Evolutionary conservation across 2,797 vertebrate species (phyloP), one percentile per base, ranked within the genome.

Genomic region (Pseudomugil gertrudae): DNA sequence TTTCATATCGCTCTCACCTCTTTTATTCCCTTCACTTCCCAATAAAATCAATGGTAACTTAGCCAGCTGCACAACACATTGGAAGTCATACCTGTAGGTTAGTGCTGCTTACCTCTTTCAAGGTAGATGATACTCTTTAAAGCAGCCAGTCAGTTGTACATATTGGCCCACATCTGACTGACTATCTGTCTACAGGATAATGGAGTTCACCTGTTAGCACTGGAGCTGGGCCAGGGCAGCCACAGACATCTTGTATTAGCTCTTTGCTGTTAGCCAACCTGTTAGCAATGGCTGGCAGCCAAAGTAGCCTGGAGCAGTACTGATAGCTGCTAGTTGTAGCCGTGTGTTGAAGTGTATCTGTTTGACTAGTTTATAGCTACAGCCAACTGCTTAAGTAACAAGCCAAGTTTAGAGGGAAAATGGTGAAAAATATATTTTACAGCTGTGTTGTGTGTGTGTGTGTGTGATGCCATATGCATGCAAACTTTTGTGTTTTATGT

Each of bases 141-240:
- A 90, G 63, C 71, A 83, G 69, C 67, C 78, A 82, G 66, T 62
- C 74, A 59, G 81, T 77, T 79, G 87, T 82, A 88, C 81, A 85
- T 86, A 85, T 87, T 84, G 85, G 86, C 86, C 79, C 76, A 76
- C 84, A 72, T 90, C 78, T 84, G 64, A 81, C 73, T 67, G 72
- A 74, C 76, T 87, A 80, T 88, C 85, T 80, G 81, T 85, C 85
- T 88, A 72, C 66, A 63, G 80, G 77, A 89, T 92, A 90, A 92
- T 90, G 83, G 87, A 90, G 87, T 86, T 92, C 92, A 92, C 92
- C 92, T 93, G 90, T 87, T 86, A 81, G 85, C 74, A 61, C 86
- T 93, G 93, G 92, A 93, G 79, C 74, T 17, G 52, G 74, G 90
- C 91, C 92, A 93, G 85, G 72, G 78, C 84, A 86, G 85, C 83